These are phyloP conservation scores for Geothlypis trichas DNA, from an alignment of 2,113 vertebrate species.

Conservation along the genomic window DNA sequence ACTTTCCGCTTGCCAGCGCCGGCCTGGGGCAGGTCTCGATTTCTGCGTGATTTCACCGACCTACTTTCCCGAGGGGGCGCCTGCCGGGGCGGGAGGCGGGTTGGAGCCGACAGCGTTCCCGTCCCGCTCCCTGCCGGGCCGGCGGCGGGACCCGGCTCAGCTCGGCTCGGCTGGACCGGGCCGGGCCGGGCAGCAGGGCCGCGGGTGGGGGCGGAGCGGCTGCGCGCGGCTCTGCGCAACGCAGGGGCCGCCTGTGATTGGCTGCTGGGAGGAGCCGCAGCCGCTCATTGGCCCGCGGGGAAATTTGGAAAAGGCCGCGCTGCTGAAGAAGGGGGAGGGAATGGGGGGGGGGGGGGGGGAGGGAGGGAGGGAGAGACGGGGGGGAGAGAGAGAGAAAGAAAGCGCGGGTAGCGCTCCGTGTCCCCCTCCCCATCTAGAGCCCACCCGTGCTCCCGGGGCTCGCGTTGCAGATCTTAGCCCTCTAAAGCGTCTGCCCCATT, in stretches of 20 bases:
- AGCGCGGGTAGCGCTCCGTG: no score
- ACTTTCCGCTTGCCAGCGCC: neutral
- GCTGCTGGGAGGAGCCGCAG: rapidly evolving
- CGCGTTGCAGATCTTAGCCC: rapidly evolving
- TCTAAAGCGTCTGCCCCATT: rapidly evolving
- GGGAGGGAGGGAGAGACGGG: no score
- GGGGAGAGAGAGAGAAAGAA: no score
- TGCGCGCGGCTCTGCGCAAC: rapidly evolving
- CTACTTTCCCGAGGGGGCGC: neutral
- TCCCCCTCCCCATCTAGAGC: no score
- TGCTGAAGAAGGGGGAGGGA: no score
- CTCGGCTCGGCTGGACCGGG: no score
- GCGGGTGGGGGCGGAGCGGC: neutral
- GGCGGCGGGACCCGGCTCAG: no score
- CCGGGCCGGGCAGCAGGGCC: no score
- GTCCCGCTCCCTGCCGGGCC: neutral
- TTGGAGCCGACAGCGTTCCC: rapidly evolving
- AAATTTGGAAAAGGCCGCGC: conserved; percentile 36
- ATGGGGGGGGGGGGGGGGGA: rapidly evolving
- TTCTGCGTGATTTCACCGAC: neutral
- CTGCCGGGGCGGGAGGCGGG: neutral
- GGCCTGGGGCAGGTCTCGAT: neutral
- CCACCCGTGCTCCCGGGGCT: rapidly evolving
- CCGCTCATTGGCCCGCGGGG: neutral
- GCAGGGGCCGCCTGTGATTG: rapidly evolving